Percentiles rank a stretch among this genome's conserved stretches.
phyloP scores from a whole-genome alignment of 2,797 vertebrate genomes.

The Percopsis omiscomaycus region DNA sequence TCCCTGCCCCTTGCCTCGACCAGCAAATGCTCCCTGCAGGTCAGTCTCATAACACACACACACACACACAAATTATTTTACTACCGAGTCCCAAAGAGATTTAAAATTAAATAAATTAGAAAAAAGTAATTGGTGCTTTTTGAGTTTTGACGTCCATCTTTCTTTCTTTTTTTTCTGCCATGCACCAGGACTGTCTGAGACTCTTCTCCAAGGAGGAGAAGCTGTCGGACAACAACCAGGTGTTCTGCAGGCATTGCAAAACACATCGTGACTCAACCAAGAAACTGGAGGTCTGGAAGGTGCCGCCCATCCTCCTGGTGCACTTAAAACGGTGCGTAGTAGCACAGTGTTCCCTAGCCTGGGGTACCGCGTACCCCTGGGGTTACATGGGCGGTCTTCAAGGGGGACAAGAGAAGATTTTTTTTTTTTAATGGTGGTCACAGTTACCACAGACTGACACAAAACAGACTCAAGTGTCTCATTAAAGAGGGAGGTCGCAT shows the following conservation, averaged over 20 bases:
- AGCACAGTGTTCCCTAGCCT: too few species aligned
- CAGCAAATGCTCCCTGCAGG: constrained; percentile 96
- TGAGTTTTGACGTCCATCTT: not conserved
- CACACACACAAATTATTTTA: not conserved
- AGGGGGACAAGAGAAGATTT: too few species aligned
- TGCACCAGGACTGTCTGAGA: constrained; percentile 91
- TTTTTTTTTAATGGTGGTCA: too few species aligned
- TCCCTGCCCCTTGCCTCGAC: constrained; percentile 90
- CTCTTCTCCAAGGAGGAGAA: constrained; percentile 97
- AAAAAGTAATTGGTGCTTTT: not conserved
- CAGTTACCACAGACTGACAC: too few species aligned
- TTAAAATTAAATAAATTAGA: not conserved
- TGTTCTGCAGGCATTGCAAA: constrained; percentile 96
- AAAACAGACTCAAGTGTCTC: too few species aligned
- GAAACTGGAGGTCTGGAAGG: constrained; percentile 99
- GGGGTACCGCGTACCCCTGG: too few species aligned
- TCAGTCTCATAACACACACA: constrained; percentile 47
- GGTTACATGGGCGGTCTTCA: too few species aligned
- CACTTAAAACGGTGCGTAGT: constrained; percentile 87
- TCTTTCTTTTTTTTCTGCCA: not conserved
- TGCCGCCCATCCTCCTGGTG: constrained; percentile 93
- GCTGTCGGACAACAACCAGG: constrained; percentile 94
- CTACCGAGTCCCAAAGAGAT: not conserved
- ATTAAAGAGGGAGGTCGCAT: too few species aligned
- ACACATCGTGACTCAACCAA: constrained; percentile 92